Percentiles rank a stretch among this genome's conserved stretches.
phyloP scores from a whole-genome alignment of 2,113 vertebrate species.

The Sinocyclocheilus rhinocerous region DNA sequence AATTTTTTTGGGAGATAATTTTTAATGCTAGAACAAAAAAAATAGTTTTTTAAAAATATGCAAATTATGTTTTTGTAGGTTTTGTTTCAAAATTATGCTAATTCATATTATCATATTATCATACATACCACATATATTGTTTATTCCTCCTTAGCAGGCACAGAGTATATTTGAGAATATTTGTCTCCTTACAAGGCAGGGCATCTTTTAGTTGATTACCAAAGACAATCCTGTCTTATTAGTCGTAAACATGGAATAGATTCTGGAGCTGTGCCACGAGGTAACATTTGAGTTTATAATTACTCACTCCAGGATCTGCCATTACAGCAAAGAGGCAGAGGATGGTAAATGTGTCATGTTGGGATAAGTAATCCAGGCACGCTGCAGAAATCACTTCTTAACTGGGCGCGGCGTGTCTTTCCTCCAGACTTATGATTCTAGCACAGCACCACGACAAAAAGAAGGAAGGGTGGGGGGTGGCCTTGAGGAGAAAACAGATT shows the following conservation, averaged over 20 bases:
- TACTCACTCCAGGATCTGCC: conserved; percentile 66
- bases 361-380: conserved; percentile 58
- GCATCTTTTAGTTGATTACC: conserved; percentile 11
- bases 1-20: no score
- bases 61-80: background rate
- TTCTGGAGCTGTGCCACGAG: conserved; percentile 40
- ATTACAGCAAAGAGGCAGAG: conserved; percentile 61
- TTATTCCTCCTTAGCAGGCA: background rate
- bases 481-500: conserved; percentile 42
- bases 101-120: no score
- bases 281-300: conserved; percentile 66
- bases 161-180: background rate
- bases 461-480: conserved; percentile 27
- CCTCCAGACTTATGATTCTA: conserved; percentile 50
- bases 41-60: no score
- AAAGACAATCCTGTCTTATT: conserved; percentile 13
- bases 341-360: conserved; percentile 64
- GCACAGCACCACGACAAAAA: background rate
- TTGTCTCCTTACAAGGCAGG: background rate
- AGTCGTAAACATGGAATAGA: conserved; percentile 39
- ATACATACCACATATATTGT: background rate
- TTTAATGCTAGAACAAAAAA: no score
- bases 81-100: background rate
- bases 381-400: conserved; percentile 49
- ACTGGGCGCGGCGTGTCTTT: conserved; percentile 52